Evolutionary conservation across 1,140 invertebrate species (phyloP), one percentile per base, ranked within the genome.

Genomic region (Drosophila bipectinata): DNA sequence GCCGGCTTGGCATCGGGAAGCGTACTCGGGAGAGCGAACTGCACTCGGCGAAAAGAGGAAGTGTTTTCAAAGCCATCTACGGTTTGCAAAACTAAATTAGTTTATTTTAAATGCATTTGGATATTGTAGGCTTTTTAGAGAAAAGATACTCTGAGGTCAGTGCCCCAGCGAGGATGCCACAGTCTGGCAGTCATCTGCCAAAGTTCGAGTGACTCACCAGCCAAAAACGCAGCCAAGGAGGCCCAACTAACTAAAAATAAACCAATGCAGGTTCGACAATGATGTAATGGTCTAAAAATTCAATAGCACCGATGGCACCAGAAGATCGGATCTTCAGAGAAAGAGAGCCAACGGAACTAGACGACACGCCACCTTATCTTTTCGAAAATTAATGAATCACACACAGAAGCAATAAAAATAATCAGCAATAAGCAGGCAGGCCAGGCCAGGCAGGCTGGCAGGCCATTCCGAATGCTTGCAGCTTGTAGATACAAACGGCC

Each of bases 321-420:
- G 15, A 59, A 54, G 9, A 24, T 21, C 28, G 26, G 21, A 21
- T 21, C 58, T 45, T 10, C 37, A 34, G 24, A 52, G 30, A 6
- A 49, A 45, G 34, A 45, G 53, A 54, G 48, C 44, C 44, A 76
- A 47, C 44, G 57, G 51, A 53, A 37, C 52, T 26, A 41, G 56
- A 62, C 47, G 47, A 73, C 48, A 30, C 8, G 47, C 49, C 32
- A 72, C 51, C 78, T 81, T 81, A 81, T 81, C 78, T 34, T 34
- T 63, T 51, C 49, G 18, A 26, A 88, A 68, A 68, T 64, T 88
- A 82, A 88, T 87, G 83, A 87, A 79, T 88, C 82, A 87, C 83
- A 82, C 62, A 72, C 60, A 71, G 64, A 68, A 68, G 66, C 82
- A 87, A 79, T 75, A 82, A 78, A 85, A 79, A 81, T 85, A 85